phyloP scores from a whole-genome alignment of 2,888 invertebrate genomes.

The Leptinotarsa peninsularis region DNA sequence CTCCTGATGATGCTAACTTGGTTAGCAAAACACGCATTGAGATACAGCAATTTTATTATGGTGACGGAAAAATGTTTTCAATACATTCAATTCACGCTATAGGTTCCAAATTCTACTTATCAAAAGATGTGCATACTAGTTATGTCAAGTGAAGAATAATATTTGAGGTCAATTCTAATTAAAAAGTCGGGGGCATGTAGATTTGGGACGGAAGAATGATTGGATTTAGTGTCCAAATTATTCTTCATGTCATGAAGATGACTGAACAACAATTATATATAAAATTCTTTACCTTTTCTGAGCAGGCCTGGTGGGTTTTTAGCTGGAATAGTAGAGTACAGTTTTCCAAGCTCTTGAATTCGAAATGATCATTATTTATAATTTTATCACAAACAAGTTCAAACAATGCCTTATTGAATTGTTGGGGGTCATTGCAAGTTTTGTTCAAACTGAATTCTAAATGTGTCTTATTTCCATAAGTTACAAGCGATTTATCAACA shows the following conservation, averaged over 20 bases:
- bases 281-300: not conserved
- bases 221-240: too few species aligned
- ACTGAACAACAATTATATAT: not conserved
- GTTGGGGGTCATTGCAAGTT: not conserved
- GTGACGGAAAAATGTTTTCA: too few species aligned
- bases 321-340: constrained; percentile 17
- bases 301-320: constrained; percentile 21
- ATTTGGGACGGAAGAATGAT: too few species aligned
- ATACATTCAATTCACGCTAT: too few species aligned
- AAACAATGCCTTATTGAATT: constrained; percentile 22
- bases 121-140: too few species aligned
- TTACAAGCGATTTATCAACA: not conserved
- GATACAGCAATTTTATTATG: too few species aligned
- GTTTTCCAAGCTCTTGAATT: constrained; percentile 12
- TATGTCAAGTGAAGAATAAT: too few species aligned
- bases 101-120: too few species aligned
- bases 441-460: constrained; percentile 13
- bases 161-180: too few species aligned
- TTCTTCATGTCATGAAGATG: not conserved
- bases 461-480: constrained; percentile 13
- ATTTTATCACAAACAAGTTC: constrained; percentile 23
- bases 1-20: too few species aligned
- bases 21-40: too few species aligned
- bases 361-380: constrained; percentile 20
- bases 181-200: too few species aligned